Evolutionary conservation across 2,888 invertebrate genomes (phyloP).

Genomic region (Gastrophysa polygoni): DNA sequence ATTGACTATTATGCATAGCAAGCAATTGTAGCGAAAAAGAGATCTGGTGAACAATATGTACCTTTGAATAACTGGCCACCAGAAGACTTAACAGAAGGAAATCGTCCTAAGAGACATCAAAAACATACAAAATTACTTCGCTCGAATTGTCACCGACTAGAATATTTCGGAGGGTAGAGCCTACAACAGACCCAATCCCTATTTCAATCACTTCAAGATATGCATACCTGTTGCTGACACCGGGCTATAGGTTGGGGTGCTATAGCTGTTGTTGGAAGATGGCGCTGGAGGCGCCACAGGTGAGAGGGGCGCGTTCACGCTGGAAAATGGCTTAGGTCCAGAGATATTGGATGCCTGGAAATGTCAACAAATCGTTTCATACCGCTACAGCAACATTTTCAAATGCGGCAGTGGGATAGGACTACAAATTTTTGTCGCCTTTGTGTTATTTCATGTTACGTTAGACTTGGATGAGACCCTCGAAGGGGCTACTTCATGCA

Average conservation of each 20-base stretch:
- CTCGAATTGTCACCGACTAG: too few relatives aligned
- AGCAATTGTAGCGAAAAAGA: too few relatives aligned
- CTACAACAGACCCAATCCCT: too few relatives aligned
- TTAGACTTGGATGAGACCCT: constrained; percentile 43
- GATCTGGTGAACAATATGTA: constrained; percentile 40
- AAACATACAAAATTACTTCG: too few relatives aligned
- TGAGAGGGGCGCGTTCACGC: constrained; percentile 57
- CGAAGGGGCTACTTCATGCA: constrained; percentile 40
- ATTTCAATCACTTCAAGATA: too few relatives aligned
- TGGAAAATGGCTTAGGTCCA: constrained; percentile 66
- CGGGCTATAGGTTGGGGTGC: constrained; percentile 45
- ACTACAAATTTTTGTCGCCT: constrained; percentile 42
- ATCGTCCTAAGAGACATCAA: constrained; percentile 51
- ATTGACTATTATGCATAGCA: too few relatives aligned
- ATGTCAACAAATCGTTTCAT: constrained; percentile 12
- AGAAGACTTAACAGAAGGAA: constrained; percentile 53
- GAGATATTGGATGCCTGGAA: constrained; percentile 48
- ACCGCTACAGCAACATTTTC: not conserved
- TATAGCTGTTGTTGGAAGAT: constrained; percentile 38
- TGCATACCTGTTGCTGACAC: constrained; percentile 53
- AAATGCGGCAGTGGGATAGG: constrained; percentile 49
- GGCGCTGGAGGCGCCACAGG: constrained; percentile 47
- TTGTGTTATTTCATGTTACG: constrained; percentile 40
- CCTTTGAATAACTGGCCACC: constrained; percentile 56
- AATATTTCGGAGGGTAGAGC: too few relatives aligned